These are phyloP conservation scores for Eurois occulta DNA, from an alignment of 2,888 invertebrate genomes.

Conservation along the genomic window DNA sequence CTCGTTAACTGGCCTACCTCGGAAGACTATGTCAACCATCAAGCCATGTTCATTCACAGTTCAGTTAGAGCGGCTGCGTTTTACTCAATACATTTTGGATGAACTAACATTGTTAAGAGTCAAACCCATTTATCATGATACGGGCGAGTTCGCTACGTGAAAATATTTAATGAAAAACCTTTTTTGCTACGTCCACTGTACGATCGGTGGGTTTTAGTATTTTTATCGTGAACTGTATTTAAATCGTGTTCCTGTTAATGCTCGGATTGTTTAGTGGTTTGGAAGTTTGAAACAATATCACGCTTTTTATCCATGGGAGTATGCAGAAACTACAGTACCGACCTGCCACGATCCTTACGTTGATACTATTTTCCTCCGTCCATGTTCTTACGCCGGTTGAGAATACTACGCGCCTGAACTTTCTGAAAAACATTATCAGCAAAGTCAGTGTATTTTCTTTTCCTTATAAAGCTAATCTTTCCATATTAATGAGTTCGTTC, in stretches of 20 bases:
- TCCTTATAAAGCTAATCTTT: neutral
- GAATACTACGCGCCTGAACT: neutral
- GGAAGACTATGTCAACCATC: neutral
- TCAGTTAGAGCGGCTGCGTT: conserved; percentile 43
- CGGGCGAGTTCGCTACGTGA: conserved; percentile 58
- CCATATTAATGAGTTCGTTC: neutral
- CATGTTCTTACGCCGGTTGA: neutral
- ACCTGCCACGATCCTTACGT: neutral
- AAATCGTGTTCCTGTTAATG: conserved; percentile 52
- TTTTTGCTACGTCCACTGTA: conserved; percentile 52
- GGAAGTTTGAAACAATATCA: neutral
- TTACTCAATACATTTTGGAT: conserved; percentile 66
- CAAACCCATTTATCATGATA: conserved; percentile 70
- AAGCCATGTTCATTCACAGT: conserved; percentile 51
- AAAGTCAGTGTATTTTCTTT: neutral
- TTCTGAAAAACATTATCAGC: neutral
- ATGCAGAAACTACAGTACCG: neutral
- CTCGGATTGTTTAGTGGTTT: conserved; percentile 21
- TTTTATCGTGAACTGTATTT: conserved; percentile 52
- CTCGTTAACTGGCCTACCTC: neutral
- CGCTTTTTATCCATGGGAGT: neutral
- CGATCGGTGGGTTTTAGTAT: conserved; percentile 42
- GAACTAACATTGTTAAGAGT: conserved; percentile 69
- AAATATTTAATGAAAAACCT: conserved; percentile 68
- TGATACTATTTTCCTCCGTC: neutral